phyloP scores from a whole-genome alignment of 2,797 vertebrate species.

The Vireo griseus region DNA sequence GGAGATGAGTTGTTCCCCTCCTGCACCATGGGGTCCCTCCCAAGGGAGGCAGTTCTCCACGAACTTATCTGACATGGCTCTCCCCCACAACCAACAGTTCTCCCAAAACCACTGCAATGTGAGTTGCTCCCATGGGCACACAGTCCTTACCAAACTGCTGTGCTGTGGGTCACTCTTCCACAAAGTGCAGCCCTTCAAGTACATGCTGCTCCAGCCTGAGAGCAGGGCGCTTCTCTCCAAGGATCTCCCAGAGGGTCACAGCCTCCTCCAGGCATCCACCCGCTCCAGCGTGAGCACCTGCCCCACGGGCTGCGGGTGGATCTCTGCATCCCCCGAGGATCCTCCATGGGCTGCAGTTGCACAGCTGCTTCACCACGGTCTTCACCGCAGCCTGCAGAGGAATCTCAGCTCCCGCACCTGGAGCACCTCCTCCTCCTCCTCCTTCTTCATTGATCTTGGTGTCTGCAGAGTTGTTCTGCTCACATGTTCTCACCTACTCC shows the following conservation, averaged over 20 bases:
- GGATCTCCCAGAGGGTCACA: accelerated
- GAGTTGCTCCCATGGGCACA: accelerated
- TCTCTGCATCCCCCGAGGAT: neutral
- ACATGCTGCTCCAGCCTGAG: neutral
- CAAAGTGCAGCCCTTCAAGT: accelerated
- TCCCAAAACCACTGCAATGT: neutral
- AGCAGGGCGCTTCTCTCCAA: accelerated
- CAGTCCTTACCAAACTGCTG: neutral
- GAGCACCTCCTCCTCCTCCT: accelerated
- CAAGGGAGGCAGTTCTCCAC: accelerated
- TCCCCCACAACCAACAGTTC: accelerated
- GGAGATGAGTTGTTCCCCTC: neutral
- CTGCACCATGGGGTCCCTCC: accelerated
- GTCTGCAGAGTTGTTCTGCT: neutral
- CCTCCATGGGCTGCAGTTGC: too few relatives aligned
- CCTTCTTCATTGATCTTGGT: neutral
- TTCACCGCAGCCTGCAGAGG: too few relatives aligned
- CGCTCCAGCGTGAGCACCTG: accelerated
- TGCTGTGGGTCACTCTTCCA: neutral
- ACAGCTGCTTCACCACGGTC: too few relatives aligned
- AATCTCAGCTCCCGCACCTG: accelerated
- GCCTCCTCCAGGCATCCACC: neutral
- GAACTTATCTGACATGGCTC: accelerated
- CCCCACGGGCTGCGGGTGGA: neutral
- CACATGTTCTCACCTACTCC: neutral